Evolutionary conservation across 2,888 invertebrate genomes (phyloP).

Genomic region (Rugalucina vietnamica): DNA sequence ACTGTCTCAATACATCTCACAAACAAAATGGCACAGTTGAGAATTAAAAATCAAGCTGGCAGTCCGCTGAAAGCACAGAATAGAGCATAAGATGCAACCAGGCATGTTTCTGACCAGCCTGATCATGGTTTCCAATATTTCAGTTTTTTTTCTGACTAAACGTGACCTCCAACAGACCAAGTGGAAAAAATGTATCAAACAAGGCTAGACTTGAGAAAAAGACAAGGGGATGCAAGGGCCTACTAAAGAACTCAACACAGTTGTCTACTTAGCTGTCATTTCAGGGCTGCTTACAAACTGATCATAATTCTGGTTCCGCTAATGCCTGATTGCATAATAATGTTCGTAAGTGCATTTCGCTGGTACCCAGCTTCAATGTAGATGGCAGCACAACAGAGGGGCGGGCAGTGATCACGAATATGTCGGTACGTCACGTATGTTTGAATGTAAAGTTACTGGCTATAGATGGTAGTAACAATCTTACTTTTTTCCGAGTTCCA

Average conservation of each 20-base stretch:
- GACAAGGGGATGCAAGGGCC: too few relatives aligned
- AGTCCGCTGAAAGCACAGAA: not conserved
- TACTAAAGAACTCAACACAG: too few relatives aligned
- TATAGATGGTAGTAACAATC: constrained; percentile 76
- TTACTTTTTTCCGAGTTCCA: constrained; percentile 98
- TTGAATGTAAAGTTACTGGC: constrained; percentile 77
- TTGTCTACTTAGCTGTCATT: too few relatives aligned
- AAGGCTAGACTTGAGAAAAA: too few relatives aligned
- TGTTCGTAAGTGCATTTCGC: not conserved
- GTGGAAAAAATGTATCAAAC: too few relatives aligned
- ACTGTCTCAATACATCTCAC: not conserved
- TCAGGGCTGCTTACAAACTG: too few relatives aligned
- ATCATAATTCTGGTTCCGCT: too few relatives aligned
- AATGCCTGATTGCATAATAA: too few relatives aligned
- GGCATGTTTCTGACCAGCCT: not conserved
- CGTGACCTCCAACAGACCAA: too few relatives aligned
- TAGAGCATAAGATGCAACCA: not conserved
- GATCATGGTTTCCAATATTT: too few relatives aligned
- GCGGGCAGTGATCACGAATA: constrained; percentile 3
- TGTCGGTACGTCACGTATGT: constrained; percentile 65
- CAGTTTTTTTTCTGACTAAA: too few relatives aligned
- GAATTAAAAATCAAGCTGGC: not conserved
- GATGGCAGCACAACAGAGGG: constrained; percentile 39
- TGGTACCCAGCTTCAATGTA: constrained; percentile 4
- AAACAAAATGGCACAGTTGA: constrained; percentile 1